Base-by-base conservation (phyloP, 2,113 vertebrate species). In the Xiphophorus hellerii region DNA sequence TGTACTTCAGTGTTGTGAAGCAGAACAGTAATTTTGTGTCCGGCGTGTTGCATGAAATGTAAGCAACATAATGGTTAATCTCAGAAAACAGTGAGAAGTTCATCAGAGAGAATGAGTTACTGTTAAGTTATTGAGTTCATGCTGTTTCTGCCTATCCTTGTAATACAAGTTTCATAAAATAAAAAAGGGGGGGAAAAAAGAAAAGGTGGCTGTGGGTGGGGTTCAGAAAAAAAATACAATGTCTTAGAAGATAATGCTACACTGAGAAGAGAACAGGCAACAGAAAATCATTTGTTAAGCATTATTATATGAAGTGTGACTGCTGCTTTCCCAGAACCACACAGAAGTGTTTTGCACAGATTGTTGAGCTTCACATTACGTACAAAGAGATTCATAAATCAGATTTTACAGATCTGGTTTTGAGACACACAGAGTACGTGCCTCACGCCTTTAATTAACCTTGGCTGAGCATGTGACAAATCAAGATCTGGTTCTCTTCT, bases 381-480 rank as follows among this genome's bases (percentile, higher is more conserved):
- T 80, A 76, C 62, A 42, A 48, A 69, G 69, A 1, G 2, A 63
- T 13, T 82, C 78, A 85, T 87, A 63, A 84, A 85, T 82, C 72
- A 77, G 65, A 73, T 68, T 77, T 80, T 77, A 22, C 42, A 74
- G 60, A 84, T 69, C 71, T 66, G 63, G 5, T 39, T 67, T 39
- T 3, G 44, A 69, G 27, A 78, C 71, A 70, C 63, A 76, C 44
- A 62, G 12, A 42, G 39, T 15, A 66, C 62, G 61, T 48, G 73
- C 35, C 75, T 7, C 67, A 78, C 22, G 63, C 25, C 76, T 83
- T 84, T 90, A 79, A 90, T 87, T 90, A 89, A 89, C 89, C 85
- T 80, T 78, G 67, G 28, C 77, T 78, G 86, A 84, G 80, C 73
- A 81, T 83, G 80, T 86, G 85, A 87, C 83, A 81, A 9, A 88